A percentile compares a stretch with the other conserved stretches of the same genome.
Conservation (phyloP, 2,888 invertebrate species). For the Drosophila helvetica region DNA sequence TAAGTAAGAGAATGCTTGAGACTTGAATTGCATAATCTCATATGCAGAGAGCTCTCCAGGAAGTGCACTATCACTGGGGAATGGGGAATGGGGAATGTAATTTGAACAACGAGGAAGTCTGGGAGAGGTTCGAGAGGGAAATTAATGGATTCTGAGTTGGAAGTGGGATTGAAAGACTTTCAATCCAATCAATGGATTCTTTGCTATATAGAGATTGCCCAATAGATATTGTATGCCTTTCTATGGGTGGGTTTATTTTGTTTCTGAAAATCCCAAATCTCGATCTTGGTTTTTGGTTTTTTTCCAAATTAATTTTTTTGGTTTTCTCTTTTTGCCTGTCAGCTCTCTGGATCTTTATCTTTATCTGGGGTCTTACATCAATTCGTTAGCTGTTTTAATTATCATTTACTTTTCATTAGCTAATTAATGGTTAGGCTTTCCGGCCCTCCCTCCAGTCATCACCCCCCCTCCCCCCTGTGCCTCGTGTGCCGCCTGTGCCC, state of each 20-base stretch:
- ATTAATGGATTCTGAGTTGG: no score
- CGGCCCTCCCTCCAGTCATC: conserved; percentile 18
- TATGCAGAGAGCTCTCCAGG: conserved; percentile 5
- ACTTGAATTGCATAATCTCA: conserved; percentile 42
- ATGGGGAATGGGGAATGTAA: neutral
- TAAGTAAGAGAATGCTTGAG: neutral
- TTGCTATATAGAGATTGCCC: no score
- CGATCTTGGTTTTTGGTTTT: neutral
- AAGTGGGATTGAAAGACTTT: no score
- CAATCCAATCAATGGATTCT: no score
- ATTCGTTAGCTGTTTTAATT: conserved; percentile 23
- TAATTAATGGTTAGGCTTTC: conserved; percentile 17
- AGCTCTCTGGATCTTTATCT: neutral
- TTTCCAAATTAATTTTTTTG: neutral
- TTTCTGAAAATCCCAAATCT: no score
- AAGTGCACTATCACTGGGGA: conserved; percentile 22
- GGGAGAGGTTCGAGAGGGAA: neutral
- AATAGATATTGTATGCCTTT: no score
- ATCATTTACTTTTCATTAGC: conserved; percentile 27
- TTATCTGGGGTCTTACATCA: conserved; percentile 4
- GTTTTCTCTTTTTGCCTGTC: conserved; percentile 9
- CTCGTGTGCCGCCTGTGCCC: neutral
- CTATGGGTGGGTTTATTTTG: no score
- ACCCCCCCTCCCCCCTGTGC: neutral
- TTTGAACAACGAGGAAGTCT: conserved; percentile 9